Percentiles rank a stretch among this genome's conserved stretches.
Conservation (phyloP, 2,888 invertebrate genomes). For the Itoplectis maculator region DNA sequence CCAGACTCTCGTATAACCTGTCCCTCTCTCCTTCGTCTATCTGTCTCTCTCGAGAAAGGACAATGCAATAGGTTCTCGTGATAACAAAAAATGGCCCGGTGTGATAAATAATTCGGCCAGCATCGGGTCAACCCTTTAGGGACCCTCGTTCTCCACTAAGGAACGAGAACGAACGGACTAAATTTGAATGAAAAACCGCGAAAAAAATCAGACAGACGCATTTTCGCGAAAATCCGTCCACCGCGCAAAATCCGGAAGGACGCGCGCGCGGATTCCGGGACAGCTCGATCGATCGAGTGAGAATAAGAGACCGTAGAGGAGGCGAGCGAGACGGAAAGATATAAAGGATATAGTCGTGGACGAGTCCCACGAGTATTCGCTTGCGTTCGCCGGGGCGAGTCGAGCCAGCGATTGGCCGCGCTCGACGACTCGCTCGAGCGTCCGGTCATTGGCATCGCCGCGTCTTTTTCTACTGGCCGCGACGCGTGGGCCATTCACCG, state of each 20-base stretch:
- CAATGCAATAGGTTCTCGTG: not conserved
- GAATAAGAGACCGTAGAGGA: constrained; percentile 39
- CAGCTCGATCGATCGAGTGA: constrained; percentile 62
- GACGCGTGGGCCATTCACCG: constrained; percentile 36
- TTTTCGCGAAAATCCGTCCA: not conserved
- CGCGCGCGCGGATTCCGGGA: constrained; percentile 39
- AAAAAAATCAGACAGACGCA: not conserved
- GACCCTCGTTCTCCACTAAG: not conserved
- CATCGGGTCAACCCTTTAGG: not conserved
- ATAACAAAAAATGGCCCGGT: not conserved
- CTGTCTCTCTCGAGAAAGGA: not conserved
- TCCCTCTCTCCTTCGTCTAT: too few species aligned
- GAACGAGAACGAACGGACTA: not conserved
- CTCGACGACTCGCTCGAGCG: constrained; percentile 10
- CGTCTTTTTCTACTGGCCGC: constrained; percentile 34
- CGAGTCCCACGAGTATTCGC: constrained; percentile 9
- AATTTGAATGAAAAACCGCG: not conserved
- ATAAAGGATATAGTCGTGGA: constrained; percentile 40
- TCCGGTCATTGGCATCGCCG: constrained; percentile 34
- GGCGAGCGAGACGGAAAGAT: constrained; percentile 38
- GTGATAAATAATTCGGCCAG: constrained; percentile 8
- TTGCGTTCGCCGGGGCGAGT: constrained; percentile 7
- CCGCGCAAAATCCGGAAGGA: constrained; percentile 21
- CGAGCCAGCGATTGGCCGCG: constrained; percentile 23
- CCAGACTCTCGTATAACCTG: constrained; percentile 3